A percentile compares a stretch with the other conserved stretches of the same genome.
Evolutionary conservation across 2,888 invertebrate species (phyloP).

Genomic region (Dryobotodes eremita): DNA sequence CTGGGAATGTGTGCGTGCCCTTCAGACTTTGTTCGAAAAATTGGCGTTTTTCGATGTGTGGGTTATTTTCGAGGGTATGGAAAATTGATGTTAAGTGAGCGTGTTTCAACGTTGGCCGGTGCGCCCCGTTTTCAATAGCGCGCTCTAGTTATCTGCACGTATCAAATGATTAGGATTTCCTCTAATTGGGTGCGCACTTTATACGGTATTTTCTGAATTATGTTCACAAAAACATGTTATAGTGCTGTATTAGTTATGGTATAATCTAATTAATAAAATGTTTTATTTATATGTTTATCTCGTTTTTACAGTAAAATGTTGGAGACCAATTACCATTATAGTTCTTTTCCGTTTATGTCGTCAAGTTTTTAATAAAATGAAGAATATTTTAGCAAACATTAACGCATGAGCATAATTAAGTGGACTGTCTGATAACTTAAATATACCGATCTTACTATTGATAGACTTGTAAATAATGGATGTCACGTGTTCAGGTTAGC

Average conservation of each 20-base stretch:
- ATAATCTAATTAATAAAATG: slow-evolving; percentile 38
- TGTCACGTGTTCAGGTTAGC: slow-evolving; percentile 22
- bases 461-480: slow-evolving; percentile 47
- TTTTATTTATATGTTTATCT: slow-evolving; percentile 35
- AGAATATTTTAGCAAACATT: slow-evolving; percentile 19
- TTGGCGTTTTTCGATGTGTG: neutral
- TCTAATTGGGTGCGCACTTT: slow-evolving; percentile 5
- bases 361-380: slow-evolving; percentile 10
- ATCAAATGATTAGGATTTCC: slow-evolving; percentile 8
- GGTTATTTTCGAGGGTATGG: neutral
- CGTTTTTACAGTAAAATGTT: slow-evolving; percentile 2
- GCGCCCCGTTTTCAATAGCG: neutral
- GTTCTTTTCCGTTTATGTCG: neutral
- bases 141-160: slow-evolving; percentile 1
- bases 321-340: slow-evolving; percentile 31
- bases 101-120: neutral
- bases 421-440: slow-evolving; percentile 22
- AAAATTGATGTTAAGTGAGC: neutral
- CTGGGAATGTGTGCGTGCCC: slow-evolving; percentile 49
- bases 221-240: slow-evolving; percentile 2
- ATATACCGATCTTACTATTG: slow-evolving; percentile 23
- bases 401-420: slow-evolving; percentile 15
- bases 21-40: neutral
- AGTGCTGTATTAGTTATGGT: neutral
- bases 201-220: slow-evolving; percentile 10